phyloP scores from a whole-genome alignment of 2,888 invertebrate genomes.

The Nomada goodeniana region DNA sequence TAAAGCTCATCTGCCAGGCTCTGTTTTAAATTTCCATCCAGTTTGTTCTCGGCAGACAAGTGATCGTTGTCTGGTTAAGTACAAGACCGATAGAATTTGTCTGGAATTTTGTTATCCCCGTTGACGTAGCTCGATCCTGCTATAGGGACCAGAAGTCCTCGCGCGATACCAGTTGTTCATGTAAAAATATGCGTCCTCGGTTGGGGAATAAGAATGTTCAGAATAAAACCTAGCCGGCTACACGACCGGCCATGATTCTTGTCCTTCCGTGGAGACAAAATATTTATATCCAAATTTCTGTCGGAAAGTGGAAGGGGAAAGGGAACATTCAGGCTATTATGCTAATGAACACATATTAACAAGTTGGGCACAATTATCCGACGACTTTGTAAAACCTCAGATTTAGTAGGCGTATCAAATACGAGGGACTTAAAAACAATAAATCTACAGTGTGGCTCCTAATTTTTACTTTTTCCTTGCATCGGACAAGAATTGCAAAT shows the following conservation, averaged over 20 bases:
- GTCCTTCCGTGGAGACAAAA: conserved; percentile 38
- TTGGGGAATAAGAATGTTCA: conserved; percentile 23
- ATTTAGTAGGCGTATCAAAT: too few relatives aligned
- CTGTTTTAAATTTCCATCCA: too few relatives aligned
- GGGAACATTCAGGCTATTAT: not conserved
- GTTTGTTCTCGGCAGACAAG: too few relatives aligned
- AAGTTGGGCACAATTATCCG: not conserved
- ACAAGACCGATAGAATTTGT: not conserved
- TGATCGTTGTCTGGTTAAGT: too few relatives aligned
- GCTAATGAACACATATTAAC: not conserved
- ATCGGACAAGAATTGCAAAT: too few relatives aligned
- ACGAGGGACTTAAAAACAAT: too few relatives aligned
- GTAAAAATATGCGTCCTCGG: conserved; percentile 65
- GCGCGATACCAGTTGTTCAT: conserved; percentile 35
- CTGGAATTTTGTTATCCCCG: conserved; percentile 26
- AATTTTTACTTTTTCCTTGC: too few relatives aligned
- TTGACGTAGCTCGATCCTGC: conserved; percentile 10
- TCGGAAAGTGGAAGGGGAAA: conserved; percentile 12
- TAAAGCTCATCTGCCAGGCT: too few relatives aligned
- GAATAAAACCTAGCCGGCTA: conserved; percentile 40
- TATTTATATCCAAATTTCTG: conserved; percentile 15
- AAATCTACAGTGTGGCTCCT: too few relatives aligned
- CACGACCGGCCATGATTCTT: conserved; percentile 58
- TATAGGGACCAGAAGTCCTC: conserved; percentile 52
- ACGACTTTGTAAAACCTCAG: too few relatives aligned